Evolutionary conservation across 2,888 invertebrate species (phyloP), one percentile per base, ranked within the genome.

Genomic region (Rhogogaster chlorosoma): DNA sequence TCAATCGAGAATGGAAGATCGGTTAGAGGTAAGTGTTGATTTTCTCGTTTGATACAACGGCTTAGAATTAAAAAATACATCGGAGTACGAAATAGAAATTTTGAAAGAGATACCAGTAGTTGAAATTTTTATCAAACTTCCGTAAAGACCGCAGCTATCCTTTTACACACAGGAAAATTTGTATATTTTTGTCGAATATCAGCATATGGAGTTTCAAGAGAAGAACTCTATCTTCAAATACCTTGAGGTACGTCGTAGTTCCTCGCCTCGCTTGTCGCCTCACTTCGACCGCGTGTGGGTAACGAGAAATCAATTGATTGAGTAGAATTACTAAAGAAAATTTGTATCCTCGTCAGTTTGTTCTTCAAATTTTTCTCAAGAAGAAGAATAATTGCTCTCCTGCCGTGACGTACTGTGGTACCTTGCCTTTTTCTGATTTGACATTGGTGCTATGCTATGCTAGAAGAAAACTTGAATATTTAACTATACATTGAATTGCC

Each of bases 371-470:
- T 61, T 26, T 10, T 26, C 7, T 26, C 26, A 4, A 22, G 61
- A 12, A 26, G 12, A 12, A 26, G 26, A 61, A n/a, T n/a, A 61
- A 26, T 61, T 61, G 1, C 12, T 93, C 53, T 90, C 92, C 85
- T 93, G 93, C 84, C 91, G 93, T 80, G 90, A 91, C 53, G 95
- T 96, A 15, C 92, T 96, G 15, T 96, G 96, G 96, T 94, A 95
- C 88, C 91, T 96, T 88, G 95, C 95, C 1, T 96, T 96, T 91
- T 93, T 94, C 84, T 96, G 96, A n/a, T 96, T 96, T 88, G 96
- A 95, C 7, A 95, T 96, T 82, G 96, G 96, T 92, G 96, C 96
- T 90, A 96, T 92, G 96, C 96, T 90, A 96, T 96, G 95, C 93
- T 96, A 22, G 93, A 96, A 36, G 95, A 95, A 84, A 96, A 96